Evolutionary conservation across 2,797 vertebrate species (phyloP), one percentile per base, ranked within the genome.

Genomic region (Cynodonichthys magdalenae): DNA sequence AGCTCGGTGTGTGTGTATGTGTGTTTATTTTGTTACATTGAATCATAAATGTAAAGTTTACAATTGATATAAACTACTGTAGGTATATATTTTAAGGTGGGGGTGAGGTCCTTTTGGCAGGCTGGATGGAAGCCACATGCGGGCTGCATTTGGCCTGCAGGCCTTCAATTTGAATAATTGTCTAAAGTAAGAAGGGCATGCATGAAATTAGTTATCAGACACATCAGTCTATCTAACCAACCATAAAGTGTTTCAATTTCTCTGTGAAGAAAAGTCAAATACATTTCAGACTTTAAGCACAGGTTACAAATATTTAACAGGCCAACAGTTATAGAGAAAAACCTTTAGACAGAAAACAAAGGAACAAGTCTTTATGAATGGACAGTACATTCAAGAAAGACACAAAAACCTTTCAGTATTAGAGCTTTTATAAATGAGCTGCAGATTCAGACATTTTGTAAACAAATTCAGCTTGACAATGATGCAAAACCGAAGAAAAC

Each of bases 161-260:
- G n/a, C n/a, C n/a, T n/a, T n/a, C n/a, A n/a, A n/a, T n/a, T n/a
- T n/a, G n/a, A n/a, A n/a, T n/a, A n/a, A n/a, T n/a, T n/a, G 17
- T 54, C 29, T 15, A 10, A 53, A 41, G 39, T 50, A 41, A 45
- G 9, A 53, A 5, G 0, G 9, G 5, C 18, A 51, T 46, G 29
- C 39, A 39, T 57, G 5, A 1, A 5, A 50, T 56, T 53, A 44
- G 24, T 36, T 51, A 59, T 64, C 50, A 68, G 20, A 49, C 36
- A 24, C 34, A 12, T n/a, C 41, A 52, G 17, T 9, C 18, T n/a
- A n/a, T 19, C 44, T 46, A 46, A 18, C 44, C 44, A 9, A 18
- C 44, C 44, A 9, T 48, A 19, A 48, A 12, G 18, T 10, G 9
- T 48, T 48, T 44, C 42, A 44, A 7, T 44, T 12, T 41, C 39